Percentiles rank a stretch among this genome's conserved stretches.
phyloP scores from a whole-genome alignment of 2,797 vertebrate species.

The Gambusia yucatana region DNA sequence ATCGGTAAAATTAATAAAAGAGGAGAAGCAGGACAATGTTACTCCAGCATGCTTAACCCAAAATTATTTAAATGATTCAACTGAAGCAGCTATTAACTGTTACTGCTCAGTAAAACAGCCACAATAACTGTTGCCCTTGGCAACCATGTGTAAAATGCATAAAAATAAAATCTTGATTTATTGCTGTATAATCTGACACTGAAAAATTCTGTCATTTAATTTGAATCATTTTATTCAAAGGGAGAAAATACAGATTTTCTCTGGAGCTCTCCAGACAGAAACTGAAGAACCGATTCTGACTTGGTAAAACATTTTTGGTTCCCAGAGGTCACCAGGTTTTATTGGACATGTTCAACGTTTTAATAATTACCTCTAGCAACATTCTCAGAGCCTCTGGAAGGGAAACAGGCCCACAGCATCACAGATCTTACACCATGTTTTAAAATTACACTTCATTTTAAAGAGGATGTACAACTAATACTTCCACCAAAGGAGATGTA shows the following conservation, averaged over 20 bases:
- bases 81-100: background rate
- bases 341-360: background rate
- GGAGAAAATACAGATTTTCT: background rate
- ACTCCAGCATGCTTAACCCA: background rate
- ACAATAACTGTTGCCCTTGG: background rate
- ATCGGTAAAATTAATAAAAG: background rate
- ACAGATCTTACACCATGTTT: background rate
- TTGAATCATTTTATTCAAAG: background rate
- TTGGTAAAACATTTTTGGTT: background rate
- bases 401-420: background rate
- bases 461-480: too few species aligned
- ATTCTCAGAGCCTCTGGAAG: too few species aligned
- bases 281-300: background rate
- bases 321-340: background rate
- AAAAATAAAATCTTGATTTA: background rate
- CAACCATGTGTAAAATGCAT: background rate
- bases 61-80: background rate
- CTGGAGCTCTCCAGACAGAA: background rate
- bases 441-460: too few species aligned
- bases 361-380: too few species aligned
- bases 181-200: background rate
- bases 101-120: background rate
- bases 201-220: background rate
- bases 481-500: too few species aligned
- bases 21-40: background rate